Conservation (phyloP, 2,888 invertebrate genomes). For the Drosophila fulvimacula region DNA sequence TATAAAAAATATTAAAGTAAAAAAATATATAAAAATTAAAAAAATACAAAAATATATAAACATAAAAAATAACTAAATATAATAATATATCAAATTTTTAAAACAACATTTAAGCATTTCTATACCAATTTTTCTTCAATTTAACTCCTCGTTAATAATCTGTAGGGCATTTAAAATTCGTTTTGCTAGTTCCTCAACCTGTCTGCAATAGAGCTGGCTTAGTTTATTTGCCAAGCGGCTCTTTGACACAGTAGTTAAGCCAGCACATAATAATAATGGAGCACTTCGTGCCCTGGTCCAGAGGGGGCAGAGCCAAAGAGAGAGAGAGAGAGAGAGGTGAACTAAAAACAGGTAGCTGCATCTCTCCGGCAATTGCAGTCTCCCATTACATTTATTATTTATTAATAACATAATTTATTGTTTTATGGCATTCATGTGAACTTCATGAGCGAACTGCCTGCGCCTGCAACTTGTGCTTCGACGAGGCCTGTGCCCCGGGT, state of each 20-base stretch:
- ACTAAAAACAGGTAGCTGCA: constrained; percentile 74
- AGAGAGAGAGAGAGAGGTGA: not conserved
- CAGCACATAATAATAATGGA: constrained; percentile 74
- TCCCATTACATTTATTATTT: constrained; percentile 84
- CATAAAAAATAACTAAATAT: not conserved
- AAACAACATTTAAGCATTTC: not conserved
- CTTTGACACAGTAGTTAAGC: constrained; percentile 78
- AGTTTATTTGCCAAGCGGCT: constrained; percentile 75
- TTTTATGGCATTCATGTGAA: constrained; percentile 84
- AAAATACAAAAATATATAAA: too few species aligned
- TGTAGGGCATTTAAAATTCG: constrained; percentile 46
- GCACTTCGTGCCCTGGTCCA: constrained; percentile 46
- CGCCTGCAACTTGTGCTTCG: constrained; percentile 8
- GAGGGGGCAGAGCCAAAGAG: not conserved
- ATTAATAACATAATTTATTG: constrained; percentile 85
- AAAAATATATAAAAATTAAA: too few species aligned
- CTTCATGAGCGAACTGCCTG: constrained; percentile 55
- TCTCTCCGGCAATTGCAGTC: constrained; percentile 66
- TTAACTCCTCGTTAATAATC: not conserved
- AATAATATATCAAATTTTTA: not conserved
- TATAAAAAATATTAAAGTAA: too few species aligned
- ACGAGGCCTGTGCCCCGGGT: not conserved
- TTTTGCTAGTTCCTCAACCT: not conserved
- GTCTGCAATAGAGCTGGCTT: constrained; percentile 34
- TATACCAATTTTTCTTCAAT: not conserved